phyloP scores from a whole-genome alignment of 2,888 invertebrate species.

The Ectemnius cavifrons region DNA sequence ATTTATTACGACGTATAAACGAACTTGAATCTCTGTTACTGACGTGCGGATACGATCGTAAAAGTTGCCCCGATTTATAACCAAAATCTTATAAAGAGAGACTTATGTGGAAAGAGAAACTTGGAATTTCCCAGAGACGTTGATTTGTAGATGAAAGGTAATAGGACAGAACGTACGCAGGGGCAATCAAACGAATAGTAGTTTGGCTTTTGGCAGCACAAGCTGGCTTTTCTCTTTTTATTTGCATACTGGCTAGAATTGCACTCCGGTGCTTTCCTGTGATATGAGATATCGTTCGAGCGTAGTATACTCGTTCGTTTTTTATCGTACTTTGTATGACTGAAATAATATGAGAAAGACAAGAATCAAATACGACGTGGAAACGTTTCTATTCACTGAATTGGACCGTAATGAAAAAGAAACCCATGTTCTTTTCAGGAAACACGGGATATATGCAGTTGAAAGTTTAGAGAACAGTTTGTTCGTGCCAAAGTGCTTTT shows the following conservation, averaged over 20 bases:
- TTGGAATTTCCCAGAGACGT: constrained; percentile 59
- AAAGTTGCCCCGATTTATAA: constrained; percentile 71
- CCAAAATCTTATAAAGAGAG: constrained; percentile 63
- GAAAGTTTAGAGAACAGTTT: constrained; percentile 51
- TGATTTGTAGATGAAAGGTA: constrained; percentile 48
- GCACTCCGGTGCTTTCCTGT: constrained; percentile 63
- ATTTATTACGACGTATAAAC: constrained; percentile 75
- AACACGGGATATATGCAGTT: constrained; percentile 30
- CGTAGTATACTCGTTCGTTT: constrained; percentile 43
- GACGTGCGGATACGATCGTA: constrained; percentile 65
- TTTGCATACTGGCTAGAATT: constrained; percentile 50
- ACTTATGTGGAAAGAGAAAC: constrained; percentile 55
- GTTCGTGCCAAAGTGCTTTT: constrained; percentile 62
- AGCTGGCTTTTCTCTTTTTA: constrained; percentile 44
- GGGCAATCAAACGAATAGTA: constrained; percentile 39
- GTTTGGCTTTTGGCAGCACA: constrained; percentile 57
- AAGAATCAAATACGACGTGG: constrained; percentile 13
- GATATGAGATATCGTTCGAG: constrained; percentile 57
- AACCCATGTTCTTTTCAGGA: constrained; percentile 3
- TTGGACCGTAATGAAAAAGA: not conserved
- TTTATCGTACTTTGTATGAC: constrained; percentile 35
- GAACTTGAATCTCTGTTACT: constrained; percentile 72
- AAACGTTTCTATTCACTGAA: constrained; percentile 11
- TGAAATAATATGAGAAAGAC: constrained; percentile 29
- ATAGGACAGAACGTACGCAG: constrained; percentile 42